Evolutionary conservation across 2,113 vertebrate species (phyloP).

Genomic region (Tupaia chinensis): DNA sequence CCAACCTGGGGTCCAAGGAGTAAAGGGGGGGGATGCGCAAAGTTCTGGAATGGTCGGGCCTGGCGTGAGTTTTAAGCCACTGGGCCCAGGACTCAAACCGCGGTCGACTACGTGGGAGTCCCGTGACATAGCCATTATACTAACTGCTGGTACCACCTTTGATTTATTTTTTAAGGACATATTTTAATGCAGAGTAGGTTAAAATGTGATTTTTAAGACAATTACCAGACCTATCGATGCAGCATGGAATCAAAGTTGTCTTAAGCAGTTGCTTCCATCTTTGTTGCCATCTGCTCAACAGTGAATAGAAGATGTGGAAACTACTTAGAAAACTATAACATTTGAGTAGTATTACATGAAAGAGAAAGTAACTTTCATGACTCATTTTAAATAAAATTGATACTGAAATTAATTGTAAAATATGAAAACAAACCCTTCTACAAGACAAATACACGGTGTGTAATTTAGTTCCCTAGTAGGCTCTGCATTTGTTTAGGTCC

Average conservation of each 20-base stretch:
- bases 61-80: no score
- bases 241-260: not conserved
- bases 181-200: not conserved
- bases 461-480: not conserved
- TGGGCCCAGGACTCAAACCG: no score
- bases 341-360: not conserved
- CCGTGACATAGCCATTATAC: no score
- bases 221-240: not conserved
- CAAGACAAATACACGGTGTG: not conserved
- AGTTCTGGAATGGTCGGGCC: no score
- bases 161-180: not conserved
- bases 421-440: conserved; percentile 14
- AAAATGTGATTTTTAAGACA: not conserved
- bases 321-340: not conserved
- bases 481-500: conserved; percentile 37
- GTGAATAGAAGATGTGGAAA: not conserved
- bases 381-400: conserved; percentile 31
- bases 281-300: not conserved
- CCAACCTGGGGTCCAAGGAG: no score
- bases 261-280: not conserved
- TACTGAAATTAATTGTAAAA: not conserved
- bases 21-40: no score
- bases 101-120: no score
- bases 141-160: no score
- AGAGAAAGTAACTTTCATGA: not conserved